Percentiles rank a stretch among this genome's conserved stretches.
phyloP scores from a whole-genome alignment of 2,888 invertebrate species.

The Meganola albula region DNA sequence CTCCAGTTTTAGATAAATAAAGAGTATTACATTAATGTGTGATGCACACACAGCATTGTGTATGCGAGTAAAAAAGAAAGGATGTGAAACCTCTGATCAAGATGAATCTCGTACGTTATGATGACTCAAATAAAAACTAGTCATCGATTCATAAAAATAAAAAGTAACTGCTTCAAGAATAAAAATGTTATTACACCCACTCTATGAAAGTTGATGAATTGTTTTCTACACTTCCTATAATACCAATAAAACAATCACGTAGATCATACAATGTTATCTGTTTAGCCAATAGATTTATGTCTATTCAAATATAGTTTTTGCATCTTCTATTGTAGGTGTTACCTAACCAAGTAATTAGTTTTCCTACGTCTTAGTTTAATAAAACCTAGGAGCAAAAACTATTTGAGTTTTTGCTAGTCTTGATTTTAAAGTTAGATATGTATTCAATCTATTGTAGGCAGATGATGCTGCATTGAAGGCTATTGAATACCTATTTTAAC shows the following conservation, averaged over 20 bases:
- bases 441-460: slow-evolving; percentile 12
- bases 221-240: slow-evolving; percentile 29
- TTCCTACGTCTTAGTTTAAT: slow-evolving; percentile 13
- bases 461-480: no score
- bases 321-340: slow-evolving; percentile 6
- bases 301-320: slow-evolving; percentile 6
- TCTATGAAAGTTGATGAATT: slow-evolving; percentile 29
- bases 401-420: slow-evolving; percentile 21
- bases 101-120: slow-evolving; percentile 41
- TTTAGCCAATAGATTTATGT: slow-evolving; percentile 18
- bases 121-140: slow-evolving; percentile 46
- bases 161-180: slow-evolving; percentile 37
- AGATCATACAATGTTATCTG: slow-evolving; percentile 14
- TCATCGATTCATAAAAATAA: slow-evolving; percentile 43
- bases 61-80: slow-evolving; percentile 44
- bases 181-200: slow-evolving; percentile 42
- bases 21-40: slow-evolving; percentile 40
- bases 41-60: slow-evolving; percentile 44
- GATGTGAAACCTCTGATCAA: slow-evolving; percentile 31
- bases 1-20: no score
- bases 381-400: slow-evolving; percentile 21
- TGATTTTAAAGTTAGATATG: slow-evolving; percentile 18
- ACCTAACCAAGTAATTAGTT: slow-evolving; percentile 20
- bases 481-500: no score
- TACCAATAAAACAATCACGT: slow-evolving; percentile 16